Conservation (phyloP, 2,797 vertebrate species). For the Menidia menidia region DNA sequence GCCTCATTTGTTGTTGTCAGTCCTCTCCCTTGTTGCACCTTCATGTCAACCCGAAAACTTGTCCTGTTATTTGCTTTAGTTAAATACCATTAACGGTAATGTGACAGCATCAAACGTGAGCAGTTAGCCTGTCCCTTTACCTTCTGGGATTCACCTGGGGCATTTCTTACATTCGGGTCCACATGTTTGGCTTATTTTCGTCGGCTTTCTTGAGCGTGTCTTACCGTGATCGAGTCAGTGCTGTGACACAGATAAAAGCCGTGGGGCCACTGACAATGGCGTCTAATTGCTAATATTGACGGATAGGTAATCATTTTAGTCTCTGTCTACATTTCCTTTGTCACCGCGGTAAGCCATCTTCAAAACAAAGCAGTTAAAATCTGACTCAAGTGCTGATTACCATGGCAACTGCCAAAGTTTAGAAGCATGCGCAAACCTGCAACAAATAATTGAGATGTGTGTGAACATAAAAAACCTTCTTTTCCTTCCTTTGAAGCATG, state of each 20-base stretch:
- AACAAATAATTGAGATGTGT: no score
- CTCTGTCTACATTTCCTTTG: background rate
- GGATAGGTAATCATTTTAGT: background rate
- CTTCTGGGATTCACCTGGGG: background rate
- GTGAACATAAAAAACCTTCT: no score
- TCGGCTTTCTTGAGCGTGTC: no score
- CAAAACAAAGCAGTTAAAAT: background rate
- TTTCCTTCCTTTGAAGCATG: constrained; percentile 2
- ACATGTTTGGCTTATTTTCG: no score
- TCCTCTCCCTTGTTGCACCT: constrained; percentile 9
- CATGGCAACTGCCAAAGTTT: background rate
- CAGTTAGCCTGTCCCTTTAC: background rate
- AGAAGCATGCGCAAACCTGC: background rate
- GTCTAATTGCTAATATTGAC: background rate
- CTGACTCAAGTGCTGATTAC: background rate
- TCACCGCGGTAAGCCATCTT: background rate
- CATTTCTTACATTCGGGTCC: no score
- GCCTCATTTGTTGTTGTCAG: constrained; percentile 21
- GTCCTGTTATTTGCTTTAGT: no score
- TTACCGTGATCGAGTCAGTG: background rate
- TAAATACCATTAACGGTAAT: background rate
- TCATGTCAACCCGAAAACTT: background rate
- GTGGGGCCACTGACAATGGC: background rate
- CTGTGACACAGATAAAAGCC: background rate
- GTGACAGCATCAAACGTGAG: background rate